Evolutionary conservation across 2,113 vertebrate genomes (phyloP), one percentile per base, ranked within the genome.

Genomic region (Pelecanoides urinatrix): DNA sequence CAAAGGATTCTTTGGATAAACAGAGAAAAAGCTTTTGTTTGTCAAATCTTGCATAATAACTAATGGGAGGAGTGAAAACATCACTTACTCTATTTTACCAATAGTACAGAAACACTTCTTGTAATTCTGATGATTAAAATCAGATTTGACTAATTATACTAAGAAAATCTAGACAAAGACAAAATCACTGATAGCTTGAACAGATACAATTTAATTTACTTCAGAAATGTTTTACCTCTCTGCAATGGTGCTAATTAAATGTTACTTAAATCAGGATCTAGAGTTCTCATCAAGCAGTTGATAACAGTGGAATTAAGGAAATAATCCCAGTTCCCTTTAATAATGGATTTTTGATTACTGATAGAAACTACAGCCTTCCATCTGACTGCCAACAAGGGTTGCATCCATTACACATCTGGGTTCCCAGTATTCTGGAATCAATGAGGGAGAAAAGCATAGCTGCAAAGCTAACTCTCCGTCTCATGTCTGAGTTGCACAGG

Each of bases 261-360:
- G 34, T 38, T 89, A 45, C 73, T 92, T 94, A 96, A 92, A 90
- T 85, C 93, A 87, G 63, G 42, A 92, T 22, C 38, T 73, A 63
- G 63, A 71, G 56, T 76, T 70, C 75, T 94, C 77, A 82, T 86
- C 50, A 90, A 92, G 38, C 50, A 76, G 67, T 72, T 96, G 82
- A 75, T 84, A 96, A 45, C 42, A 80, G 40, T 49, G 38, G 86
- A 88, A 90, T 84, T 91, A 92, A 79, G 38, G 42, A 92, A 95
- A 93, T 91, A 78, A 86, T 84, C 79, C 55, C 38, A 62, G 17
- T 91, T 88, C 55, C 44, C 65, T 86, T 92, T 81, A 86, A 93
- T 90, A 96, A 87, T 92, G 78, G 53, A 76, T 81, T 95, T 94
- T 92, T 95, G 88, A 68, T 92, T 95, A 84, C 85, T 81, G 78